Evolutionary conservation across 2,888 invertebrate genomes (phyloP).

Genomic region (Euplagia quadripunctaria): DNA sequence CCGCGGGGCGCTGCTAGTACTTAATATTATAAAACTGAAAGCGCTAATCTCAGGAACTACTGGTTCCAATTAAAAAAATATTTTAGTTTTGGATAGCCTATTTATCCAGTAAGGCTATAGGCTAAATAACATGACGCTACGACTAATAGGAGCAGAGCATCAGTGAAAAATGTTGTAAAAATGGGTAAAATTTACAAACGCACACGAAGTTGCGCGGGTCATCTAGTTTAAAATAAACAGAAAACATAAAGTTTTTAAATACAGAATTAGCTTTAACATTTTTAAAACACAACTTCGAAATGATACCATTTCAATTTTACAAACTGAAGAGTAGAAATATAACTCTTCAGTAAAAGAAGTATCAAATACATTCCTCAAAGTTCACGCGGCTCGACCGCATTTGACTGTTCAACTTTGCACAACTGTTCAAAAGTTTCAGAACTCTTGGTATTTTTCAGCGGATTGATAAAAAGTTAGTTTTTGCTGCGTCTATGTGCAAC

Average conservation of each 20-base stretch:
- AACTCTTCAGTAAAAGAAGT: constrained; percentile 14
- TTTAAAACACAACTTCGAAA: neutral
- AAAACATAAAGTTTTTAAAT: neutral
- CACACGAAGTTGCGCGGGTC: too few species aligned
- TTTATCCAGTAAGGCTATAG: too few species aligned
- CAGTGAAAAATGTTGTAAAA: too few species aligned
- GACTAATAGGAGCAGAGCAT: too few species aligned
- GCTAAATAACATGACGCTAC: too few species aligned
- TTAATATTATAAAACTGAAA: too few species aligned
- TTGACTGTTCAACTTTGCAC: constrained; percentile 31
- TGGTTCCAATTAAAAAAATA: too few species aligned
- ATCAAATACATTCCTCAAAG: constrained; percentile 19
- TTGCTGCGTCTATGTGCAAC: constrained; percentile 9
- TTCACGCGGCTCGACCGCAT: constrained; percentile 24
- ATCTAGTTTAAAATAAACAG: neutral
- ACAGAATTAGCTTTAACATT: neutral
- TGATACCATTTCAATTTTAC: neutral
- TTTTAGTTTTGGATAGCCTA: too few species aligned
- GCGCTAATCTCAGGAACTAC: too few species aligned
- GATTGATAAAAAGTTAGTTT: constrained; percentile 16
- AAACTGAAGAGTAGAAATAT: neutral
- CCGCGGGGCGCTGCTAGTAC: too few species aligned
- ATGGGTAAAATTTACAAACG: too few species aligned
- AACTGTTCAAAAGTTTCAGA: constrained; percentile 23
- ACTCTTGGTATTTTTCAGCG: constrained; percentile 21